Percentiles rank a stretch among this genome's conserved stretches.
phyloP scores from a whole-genome alignment of 2,797 vertebrate genomes.

The Girardinus metallicus region DNA sequence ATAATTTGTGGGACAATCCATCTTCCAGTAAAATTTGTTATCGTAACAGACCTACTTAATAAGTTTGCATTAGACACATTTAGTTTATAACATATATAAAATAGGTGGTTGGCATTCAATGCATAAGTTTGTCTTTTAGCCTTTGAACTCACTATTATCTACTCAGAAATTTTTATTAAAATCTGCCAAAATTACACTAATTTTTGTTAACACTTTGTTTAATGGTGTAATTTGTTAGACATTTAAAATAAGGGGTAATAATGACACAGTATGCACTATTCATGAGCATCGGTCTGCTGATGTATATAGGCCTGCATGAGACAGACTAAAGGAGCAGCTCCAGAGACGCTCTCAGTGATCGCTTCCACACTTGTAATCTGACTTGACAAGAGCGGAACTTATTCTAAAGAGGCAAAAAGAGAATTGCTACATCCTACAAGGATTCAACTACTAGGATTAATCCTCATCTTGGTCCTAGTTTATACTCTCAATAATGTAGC shows the following conservation, averaged over 20 bases:
- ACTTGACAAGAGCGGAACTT: constrained; percentile 38
- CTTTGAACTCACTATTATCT: neutral
- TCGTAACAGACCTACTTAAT: neutral
- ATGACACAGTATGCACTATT: constrained; percentile 18
- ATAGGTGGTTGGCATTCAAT: neutral
- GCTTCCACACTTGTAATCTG: constrained; percentile 38
- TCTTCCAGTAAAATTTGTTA: too few species aligned
- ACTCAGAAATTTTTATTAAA: neutral
- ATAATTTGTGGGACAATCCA: too few species aligned
- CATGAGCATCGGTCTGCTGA: constrained; percentile 16
- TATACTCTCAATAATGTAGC: constrained; percentile 4
- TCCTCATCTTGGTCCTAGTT: constrained; percentile 28
- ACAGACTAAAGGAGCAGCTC: constrained; percentile 26
- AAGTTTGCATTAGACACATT: neutral
- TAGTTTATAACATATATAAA: neutral
- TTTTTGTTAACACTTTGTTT: neutral
- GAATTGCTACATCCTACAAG: constrained; percentile 20
- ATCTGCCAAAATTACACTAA: neutral
- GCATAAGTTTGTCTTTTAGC: neutral
- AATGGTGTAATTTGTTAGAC: neutral
- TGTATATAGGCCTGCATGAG: neutral
- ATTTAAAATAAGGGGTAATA: constrained; percentile 19
- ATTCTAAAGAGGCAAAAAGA: constrained; percentile 23
- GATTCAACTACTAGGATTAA: constrained; percentile 9
- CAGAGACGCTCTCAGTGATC: constrained; percentile 24